Evolutionary conservation across 2,888 invertebrate genomes (phyloP), one percentile per base, ranked within the genome.

Genomic region (Uropetala carovei): DNA sequence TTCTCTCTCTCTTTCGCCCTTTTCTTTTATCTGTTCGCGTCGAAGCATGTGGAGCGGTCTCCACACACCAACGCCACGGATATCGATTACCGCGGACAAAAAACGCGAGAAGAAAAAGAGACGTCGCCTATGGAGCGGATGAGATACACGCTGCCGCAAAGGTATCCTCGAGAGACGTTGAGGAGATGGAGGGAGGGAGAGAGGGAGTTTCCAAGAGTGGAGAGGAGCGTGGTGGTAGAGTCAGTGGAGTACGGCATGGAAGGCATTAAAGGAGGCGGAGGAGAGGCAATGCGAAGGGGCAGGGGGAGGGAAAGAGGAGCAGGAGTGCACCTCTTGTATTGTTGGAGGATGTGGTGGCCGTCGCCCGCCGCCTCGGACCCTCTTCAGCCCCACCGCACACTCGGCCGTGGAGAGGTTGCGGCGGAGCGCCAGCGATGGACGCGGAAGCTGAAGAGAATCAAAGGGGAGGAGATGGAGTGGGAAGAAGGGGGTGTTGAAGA

Each of bases 51-150:
- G 75, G 27, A 22, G 75, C 27, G 75, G 18, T n/a, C 68, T 68
- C 68, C 68, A 9, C 22, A 11, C 68, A n/a, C 68, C 68, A 43
- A 43, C 43, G 68, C n/a, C 22, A 75, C 75, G 75, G 22, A 27
- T 75, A 75, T 75, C 75, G 75, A 75, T 75, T 27, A 27, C 68
- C n/a, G 68, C 68, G 68, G 68, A 68, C 68, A 68, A 68, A 68
- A 43, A 43, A 43, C 43, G 43, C 43, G 43, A 1, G 43, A 43
- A 5, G 68, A 68, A 22, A 68, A n/a, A 68, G 68, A 68, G n/a
- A 68, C 68, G 68, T 68, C n/a, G 64, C 7, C 60, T 60, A 22
- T 43, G 43, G 43, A 43, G 43, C 43, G 5, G 43, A 43, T 43
- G 43, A 43, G 43, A 43, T 13, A n/a, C 68, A 68, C 68, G 68